phyloP scores from a whole-genome alignment of 2,113 vertebrate species.

The Halichoeres trimaculatus region DNA sequence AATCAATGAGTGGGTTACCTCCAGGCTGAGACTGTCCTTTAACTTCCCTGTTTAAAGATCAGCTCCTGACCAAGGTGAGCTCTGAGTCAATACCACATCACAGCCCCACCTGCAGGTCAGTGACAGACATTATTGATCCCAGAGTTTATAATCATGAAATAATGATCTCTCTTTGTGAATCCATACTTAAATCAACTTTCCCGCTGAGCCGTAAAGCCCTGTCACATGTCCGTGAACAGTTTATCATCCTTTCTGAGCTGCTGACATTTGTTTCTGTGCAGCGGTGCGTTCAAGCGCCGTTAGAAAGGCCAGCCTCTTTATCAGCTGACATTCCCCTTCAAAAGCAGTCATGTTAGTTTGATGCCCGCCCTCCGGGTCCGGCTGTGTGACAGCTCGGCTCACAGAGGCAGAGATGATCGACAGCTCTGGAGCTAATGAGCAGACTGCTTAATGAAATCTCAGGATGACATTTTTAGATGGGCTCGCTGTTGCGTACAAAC shows the following conservation, averaged over 20 bases:
- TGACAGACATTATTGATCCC: not conserved
- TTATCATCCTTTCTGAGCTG: too few relatives aligned
- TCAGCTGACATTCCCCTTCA: not conserved
- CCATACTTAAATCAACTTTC: not conserved
- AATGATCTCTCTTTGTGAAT: not conserved
- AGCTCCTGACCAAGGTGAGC: not conserved
- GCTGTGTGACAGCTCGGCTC: not conserved
- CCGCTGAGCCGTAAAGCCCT: not conserved
- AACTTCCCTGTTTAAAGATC: not conserved
- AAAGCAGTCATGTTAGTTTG: not conserved
- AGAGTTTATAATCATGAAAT: too few relatives aligned
- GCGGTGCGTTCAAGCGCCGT: not conserved
- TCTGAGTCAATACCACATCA: not conserved
- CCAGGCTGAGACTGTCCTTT: not conserved
- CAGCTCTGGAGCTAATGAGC: not conserved
- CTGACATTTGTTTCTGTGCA: not conserved
- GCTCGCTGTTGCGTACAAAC: not conserved
- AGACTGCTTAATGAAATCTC: not conserved
- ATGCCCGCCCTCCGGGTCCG: not conserved
- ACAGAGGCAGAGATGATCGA: not conserved
- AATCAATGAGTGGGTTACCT: constrained; percentile 6
- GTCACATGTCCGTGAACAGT: not conserved
- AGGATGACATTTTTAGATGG: not conserved
- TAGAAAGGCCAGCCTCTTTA: not conserved
- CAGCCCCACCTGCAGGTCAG: not conserved